Percentiles rank a stretch among this genome's conserved stretches.
phyloP scores from a whole-genome alignment of 2,888 invertebrate genomes.

The Caenorhabditis afra region DNA sequence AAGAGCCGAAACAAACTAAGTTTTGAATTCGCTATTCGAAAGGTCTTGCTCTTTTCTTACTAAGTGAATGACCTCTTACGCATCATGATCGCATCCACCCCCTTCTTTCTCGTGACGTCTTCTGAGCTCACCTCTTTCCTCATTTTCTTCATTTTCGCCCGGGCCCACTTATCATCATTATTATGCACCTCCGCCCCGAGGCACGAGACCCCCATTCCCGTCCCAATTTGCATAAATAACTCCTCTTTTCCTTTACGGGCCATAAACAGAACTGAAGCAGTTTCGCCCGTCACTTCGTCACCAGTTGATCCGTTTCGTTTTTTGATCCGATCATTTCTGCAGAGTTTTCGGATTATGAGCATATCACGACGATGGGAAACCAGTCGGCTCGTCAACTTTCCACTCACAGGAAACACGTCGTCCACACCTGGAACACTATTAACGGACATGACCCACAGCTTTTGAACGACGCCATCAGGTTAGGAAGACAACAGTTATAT shows the following conservation, averaged over 20 bases:
- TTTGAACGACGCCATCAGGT: constrained; percentile 68
- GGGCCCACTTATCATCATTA: constrained; percentile 39
- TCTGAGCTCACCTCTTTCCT: background rate
- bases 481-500: background rate
- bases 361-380: constrained; percentile 63
- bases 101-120: background rate
- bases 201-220: constrained; percentile 30
- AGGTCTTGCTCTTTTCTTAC: background rate
- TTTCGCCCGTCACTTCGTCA: background rate
- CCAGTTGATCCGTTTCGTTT: constrained; percentile 19
- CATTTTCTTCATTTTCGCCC: background rate
- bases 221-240: constrained; percentile 51
- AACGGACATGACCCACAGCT: constrained; percentile 64
- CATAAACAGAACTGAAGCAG: constrained; percentile 14
- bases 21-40: background rate
- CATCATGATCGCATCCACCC: background rate
- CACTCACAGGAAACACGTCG: constrained; percentile 63
- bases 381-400: constrained; percentile 62
- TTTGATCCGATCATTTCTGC: constrained; percentile 32
- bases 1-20: too few species aligned
- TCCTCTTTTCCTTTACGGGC: constrained; percentile 2
- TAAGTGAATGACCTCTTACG: constrained; percentile 3
- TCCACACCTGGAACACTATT: constrained; percentile 70
- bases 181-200: constrained; percentile 30
- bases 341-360: constrained; percentile 38